Percentiles rank a stretch among this genome's conserved stretches.
Conservation (phyloP, 2,113 vertebrate species). For the Laticauda colubrina region DNA sequence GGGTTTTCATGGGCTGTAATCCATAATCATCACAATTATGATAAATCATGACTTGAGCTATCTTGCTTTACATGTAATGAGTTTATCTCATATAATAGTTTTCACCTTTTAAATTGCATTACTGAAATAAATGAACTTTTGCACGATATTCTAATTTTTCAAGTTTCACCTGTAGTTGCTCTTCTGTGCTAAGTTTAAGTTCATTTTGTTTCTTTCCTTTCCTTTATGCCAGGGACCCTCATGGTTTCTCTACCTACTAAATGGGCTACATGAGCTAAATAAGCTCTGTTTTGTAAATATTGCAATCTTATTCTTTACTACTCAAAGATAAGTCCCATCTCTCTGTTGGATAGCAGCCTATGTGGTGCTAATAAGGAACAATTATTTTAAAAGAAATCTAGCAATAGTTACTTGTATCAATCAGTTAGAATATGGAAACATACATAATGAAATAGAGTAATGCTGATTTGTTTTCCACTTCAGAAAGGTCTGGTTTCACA, state of each 20-base stretch:
- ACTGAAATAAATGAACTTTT: too few species aligned
- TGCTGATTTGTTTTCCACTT: slow-evolving; percentile 50
- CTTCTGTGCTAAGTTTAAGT: neutral
- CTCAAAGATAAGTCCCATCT: neutral
- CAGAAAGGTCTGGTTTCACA: slow-evolving; percentile 93
- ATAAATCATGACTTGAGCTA: too few species aligned
- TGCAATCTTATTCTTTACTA: neutral
- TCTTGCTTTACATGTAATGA: too few species aligned
- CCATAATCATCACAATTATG: too few species aligned
- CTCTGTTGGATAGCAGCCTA: neutral
- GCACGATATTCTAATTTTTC: too few species aligned
- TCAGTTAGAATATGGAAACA: neutral
- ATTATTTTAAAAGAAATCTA: slow-evolving; percentile 26
- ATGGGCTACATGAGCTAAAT: neutral
- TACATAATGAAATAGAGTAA: slow-evolving; percentile 3
- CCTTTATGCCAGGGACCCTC: neutral
- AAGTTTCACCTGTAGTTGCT: neutral
- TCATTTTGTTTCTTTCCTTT: neutral
- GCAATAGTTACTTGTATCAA: slow-evolving; percentile 3
- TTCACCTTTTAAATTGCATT: too few species aligned
- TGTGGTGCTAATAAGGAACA: slow-evolving; percentile 3
- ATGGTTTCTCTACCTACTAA: neutral
- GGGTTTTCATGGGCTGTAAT: too few species aligned
- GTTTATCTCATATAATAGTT: too few species aligned
- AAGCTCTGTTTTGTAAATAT: neutral